Evolutionary conservation across 2,797 vertebrate species (phyloP), one percentile per base, ranked within the genome.

Genomic region (Phrynocephalus vlangalii): DNA sequence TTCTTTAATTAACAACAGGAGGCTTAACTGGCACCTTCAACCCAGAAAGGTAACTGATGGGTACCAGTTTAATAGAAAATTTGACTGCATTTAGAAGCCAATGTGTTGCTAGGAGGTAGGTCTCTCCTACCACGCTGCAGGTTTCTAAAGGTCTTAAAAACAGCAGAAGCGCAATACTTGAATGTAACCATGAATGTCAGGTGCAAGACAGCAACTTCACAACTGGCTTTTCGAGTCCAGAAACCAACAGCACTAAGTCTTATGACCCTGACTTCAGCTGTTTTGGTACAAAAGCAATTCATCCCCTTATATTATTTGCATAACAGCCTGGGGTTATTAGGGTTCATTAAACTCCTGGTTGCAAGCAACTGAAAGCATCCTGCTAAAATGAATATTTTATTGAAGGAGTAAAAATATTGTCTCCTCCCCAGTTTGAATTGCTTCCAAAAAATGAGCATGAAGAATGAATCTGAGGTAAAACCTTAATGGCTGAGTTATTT

Each of bases 361-460:
- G 16, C 38, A 89, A 79, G 52, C 38, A 73, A 78, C 48, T 52
- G 66, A 50, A 82, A 66, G n/a, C 60, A 88, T 38, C n/a, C 70
- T 81, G 60, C 60, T 76, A n/a, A 73, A 84, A 63, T 48, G 76
- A 50, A 82, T 33, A 11, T 56, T 48, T 86, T n/a, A 38, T 3
- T 79, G 67, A 72, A 67, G 67, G 38, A n/a, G 75, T 71, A 81
- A 28, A 16, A 78, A 16, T n/a, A 28, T 1, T 44, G 8, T 10
- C 26, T 28, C 48, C 50, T 18, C 30, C 71, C 50, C 24, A 73
- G 67, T 44, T 26, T 48, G 28, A 89, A 28, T 5, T 3, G 5
- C 24, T 89, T 83, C 68, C 48, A 82, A 85, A 85, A 28, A 82
- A 60, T 33, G 52, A 6, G 9, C 68, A 83, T 73, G 26, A 84